Percentiles rank a stretch among this genome's conserved stretches.
phyloP scores from a whole-genome alignment of 2,797 vertebrate genomes.

The Erethizon dorsatum region DNA sequence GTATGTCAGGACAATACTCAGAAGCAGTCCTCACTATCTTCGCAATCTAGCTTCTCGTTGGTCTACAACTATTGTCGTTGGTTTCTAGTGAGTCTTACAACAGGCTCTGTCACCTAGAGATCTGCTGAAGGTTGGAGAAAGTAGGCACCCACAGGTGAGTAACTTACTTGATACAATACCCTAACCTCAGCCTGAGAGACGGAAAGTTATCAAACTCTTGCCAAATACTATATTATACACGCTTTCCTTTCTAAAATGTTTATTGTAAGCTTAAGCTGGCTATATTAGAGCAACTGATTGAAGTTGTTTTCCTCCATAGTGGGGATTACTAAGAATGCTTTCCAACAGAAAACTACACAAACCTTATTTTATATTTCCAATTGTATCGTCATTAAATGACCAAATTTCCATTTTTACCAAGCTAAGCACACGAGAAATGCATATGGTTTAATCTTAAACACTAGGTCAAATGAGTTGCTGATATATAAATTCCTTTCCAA shows the following conservation, averaged over 20 bases:
- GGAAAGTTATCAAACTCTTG: not conserved
- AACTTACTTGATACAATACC: conserved; percentile 2
- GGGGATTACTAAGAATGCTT: not conserved
- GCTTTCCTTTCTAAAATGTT: not conserved
- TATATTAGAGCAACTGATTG: not conserved
- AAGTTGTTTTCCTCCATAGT: not conserved
- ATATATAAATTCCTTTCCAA: not conserved
- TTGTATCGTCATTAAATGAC: conserved; percentile 1
- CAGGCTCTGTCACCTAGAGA: not conserved
- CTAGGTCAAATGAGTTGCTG: not conserved
- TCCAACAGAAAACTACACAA: conserved; percentile 23
- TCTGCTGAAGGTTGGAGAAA: not conserved
- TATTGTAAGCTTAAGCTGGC: not conserved
- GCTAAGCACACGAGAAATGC: not conserved
- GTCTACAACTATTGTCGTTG: not conserved
- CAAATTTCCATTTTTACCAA: conserved; percentile 4
- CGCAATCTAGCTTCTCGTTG: not conserved
- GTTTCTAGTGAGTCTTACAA: not conserved
- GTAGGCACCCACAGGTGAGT: not conserved
- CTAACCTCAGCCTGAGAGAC: not conserved
- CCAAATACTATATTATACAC: not conserved
- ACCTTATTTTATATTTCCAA: not conserved
- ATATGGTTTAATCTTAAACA: not conserved
- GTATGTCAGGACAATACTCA: not conserved
- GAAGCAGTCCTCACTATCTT: not conserved